These are phyloP conservation scores for Lordiphosa collinella DNA, from an alignment of 1,140 invertebrate genomes.

Conservation along the genomic window DNA sequence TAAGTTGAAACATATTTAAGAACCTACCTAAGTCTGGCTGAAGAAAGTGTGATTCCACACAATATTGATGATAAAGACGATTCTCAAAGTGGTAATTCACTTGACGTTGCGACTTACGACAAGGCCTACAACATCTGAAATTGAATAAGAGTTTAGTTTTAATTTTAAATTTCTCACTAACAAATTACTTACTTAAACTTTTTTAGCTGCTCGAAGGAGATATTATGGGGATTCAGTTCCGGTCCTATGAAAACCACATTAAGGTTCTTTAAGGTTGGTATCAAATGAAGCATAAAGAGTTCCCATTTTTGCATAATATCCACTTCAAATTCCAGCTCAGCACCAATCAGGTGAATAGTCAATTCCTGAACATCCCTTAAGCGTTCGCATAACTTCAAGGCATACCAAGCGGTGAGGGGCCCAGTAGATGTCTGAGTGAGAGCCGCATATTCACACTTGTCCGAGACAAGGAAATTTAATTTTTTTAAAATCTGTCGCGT, in stretches of 20 bases:
- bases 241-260: slow-evolving; percentile 84
- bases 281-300: slow-evolving; percentile 84
- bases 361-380: slow-evolving; percentile 50
- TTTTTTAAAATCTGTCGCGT: slow-evolving; percentile 55
- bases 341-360: slow-evolving; percentile 79
- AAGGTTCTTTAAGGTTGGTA: slow-evolving; percentile 81
- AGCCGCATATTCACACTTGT: slow-evolving; percentile 83
- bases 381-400: slow-evolving; percentile 80
- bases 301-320: slow-evolving; percentile 86
- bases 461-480: slow-evolving; percentile 77
- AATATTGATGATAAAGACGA: slow-evolving; percentile 83
- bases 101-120: slow-evolving; percentile 45
- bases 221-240: slow-evolving; percentile 82
- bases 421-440: slow-evolving; percentile 84
- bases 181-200: slow-evolving; percentile 52
- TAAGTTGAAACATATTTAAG: not conserved
- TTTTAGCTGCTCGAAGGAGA: slow-evolving; percentile 80
- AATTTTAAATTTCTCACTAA: not conserved
- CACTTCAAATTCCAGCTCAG: slow-evolving; percentile 87
- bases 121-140: slow-evolving; percentile 58
- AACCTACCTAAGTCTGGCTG: slow-evolving; percentile 82
- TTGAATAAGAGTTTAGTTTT: not conserved
- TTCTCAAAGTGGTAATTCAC: slow-evolving; percentile 75
- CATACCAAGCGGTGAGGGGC: slow-evolving; percentile 83
- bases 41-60: slow-evolving; percentile 75